Evolutionary conservation across 2,888 invertebrate species (phyloP).

Genomic region (Ornithoptera priamus): DNA sequence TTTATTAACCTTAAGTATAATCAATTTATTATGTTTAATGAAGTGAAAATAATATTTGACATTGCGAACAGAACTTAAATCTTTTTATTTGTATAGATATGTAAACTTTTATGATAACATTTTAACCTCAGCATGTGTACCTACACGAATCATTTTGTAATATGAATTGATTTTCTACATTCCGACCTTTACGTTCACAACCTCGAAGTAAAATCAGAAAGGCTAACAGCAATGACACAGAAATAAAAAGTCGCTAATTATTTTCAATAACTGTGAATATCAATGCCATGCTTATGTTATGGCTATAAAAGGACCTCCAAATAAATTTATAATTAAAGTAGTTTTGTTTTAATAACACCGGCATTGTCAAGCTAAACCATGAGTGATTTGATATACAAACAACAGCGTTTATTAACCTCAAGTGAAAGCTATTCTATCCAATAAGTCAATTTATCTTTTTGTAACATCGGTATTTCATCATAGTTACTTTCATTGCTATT

Average conservation of each 20-base stretch:
- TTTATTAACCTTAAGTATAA: too few species aligned
- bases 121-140: too few species aligned
- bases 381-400: not conserved
- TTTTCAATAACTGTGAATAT: too few species aligned
- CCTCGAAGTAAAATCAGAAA: constrained; percentile 4
- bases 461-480: constrained; percentile 22
- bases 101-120: too few species aligned
- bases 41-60: too few species aligned
- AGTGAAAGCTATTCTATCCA: constrained; percentile 25
- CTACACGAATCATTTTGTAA: not conserved
- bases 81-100: too few species aligned
- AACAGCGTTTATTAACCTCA: constrained; percentile 16
- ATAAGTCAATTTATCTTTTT: constrained; percentile 23
- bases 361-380: not conserved
- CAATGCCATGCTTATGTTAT: too few species aligned
- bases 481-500: constrained; percentile 14
- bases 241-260: constrained; percentile 1
- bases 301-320: too few species aligned
- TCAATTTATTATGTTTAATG: too few species aligned
- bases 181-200: not conserved
- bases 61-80: too few species aligned
- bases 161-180: constrained; percentile 5
- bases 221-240: constrained; percentile 5
- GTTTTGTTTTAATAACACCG: too few species aligned
- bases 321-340: too few species aligned